A percentile compares a stretch with the other conserved stretches of the same genome.
These are phyloP conservation scores for Tragopan temminckii DNA, from an alignment of 2,797 vertebrate species.

Conservation along the genomic window DNA sequence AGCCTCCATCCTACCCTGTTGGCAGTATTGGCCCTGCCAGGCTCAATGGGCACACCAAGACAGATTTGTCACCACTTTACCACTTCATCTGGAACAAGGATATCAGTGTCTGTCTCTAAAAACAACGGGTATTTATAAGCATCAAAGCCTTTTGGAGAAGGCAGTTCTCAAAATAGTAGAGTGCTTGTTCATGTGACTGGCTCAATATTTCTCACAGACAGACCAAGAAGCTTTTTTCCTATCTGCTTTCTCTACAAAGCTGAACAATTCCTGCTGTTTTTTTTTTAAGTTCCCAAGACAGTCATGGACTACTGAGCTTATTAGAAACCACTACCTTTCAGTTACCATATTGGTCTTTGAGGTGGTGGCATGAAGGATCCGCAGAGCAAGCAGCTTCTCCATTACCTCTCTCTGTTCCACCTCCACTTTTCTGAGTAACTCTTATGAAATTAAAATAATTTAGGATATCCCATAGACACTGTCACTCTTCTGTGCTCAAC, in stretches of 20 bases:
- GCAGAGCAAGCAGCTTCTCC: not conserved
- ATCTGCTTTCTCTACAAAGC: not conserved
- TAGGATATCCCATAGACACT: not conserved
- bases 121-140: not conserved
- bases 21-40: rapidly evolving
- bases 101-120: slow-evolving; percentile 1
- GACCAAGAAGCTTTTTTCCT: not conserved
- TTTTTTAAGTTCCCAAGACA: not conserved
- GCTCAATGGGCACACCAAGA: not conserved
- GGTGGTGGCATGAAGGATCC: not conserved
- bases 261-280: not conserved
- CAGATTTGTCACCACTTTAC: not conserved
- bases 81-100: not conserved
- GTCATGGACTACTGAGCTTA: not conserved
- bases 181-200: not conserved
- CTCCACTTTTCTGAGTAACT: not conserved
- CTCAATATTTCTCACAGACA: not conserved
- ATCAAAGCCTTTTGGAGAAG: not conserved
- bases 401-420: not conserved
- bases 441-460: not conserved
- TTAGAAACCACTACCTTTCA: not conserved
- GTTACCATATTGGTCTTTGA: not conserved
- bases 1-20: not conserved
- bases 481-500: not conserved
- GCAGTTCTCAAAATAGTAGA: slow-evolving; percentile 17